These are phyloP conservation scores for Corythucha ciliata DNA, from an alignment of 2,888 invertebrate species.

Conservation along the genomic window DNA sequence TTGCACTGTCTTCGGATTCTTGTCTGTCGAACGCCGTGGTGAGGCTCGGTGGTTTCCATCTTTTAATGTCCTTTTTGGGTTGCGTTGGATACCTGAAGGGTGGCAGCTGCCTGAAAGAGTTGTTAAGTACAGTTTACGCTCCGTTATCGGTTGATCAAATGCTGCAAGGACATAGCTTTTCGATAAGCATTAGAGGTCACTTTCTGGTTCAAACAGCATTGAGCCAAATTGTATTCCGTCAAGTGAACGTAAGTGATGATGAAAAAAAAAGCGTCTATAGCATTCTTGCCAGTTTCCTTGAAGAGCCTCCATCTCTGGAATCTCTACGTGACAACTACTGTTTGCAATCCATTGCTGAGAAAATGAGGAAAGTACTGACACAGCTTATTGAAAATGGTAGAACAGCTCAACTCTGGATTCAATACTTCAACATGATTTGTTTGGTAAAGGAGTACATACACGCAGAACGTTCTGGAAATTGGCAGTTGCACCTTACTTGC, in stretches of 20 bases:
- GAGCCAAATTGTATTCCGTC: conserved; percentile 5
- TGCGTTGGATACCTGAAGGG: conserved; percentile 1
- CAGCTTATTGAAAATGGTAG: conserved; percentile 2
- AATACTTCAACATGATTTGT: conserved; percentile 11
- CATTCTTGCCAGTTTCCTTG: too few relatives aligned
- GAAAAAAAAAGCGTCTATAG: too few relatives aligned
- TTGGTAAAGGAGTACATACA: conserved; percentile 15
- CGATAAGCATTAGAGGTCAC: conserved; percentile 36
- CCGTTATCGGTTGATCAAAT: conserved; percentile 36
- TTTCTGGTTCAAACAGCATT: conserved; percentile 34
- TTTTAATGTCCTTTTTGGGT: conserved; percentile 6
- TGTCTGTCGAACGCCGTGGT: too few relatives aligned
- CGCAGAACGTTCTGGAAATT: conserved; percentile 24
- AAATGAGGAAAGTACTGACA: not conserved
- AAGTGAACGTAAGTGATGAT: too few relatives aligned
- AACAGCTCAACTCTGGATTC: conserved; percentile 6
- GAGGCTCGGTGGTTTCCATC: conserved; percentile 1
- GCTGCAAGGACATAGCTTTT: conserved; percentile 37
- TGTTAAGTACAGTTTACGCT: too few relatives aligned
- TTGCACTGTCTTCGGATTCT: too few relatives aligned
- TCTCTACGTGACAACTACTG: too few relatives aligned
- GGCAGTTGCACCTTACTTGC: too few relatives aligned
- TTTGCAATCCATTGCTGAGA: not conserved
- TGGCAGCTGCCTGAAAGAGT: conserved; percentile 41
- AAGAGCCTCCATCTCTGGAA: too few relatives aligned